Percentiles rank a stretch among this genome's conserved stretches.
These are phyloP conservation scores for Echinarachnius parma DNA, from an alignment of 53 echinoderm and acorn worm genomes.

Conservation along the genomic window DNA sequence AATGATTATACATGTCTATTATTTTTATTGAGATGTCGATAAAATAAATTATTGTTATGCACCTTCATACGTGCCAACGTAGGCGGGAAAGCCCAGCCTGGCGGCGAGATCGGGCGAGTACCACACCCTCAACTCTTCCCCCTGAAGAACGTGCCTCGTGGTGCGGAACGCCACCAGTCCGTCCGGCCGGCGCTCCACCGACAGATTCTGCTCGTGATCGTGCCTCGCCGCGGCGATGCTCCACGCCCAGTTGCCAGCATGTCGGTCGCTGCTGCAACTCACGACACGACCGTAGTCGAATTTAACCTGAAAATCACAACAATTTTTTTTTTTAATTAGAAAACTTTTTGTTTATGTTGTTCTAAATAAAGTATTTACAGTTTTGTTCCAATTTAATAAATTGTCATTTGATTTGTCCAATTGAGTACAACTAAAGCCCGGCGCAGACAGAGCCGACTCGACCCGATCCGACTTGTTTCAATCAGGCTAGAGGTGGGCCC, in stretches of 20 bases:
- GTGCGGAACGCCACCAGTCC: slow-evolving; percentile 68
- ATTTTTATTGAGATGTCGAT: too few relatives aligned
- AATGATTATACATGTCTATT: too few relatives aligned
- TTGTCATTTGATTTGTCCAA: too few relatives aligned
- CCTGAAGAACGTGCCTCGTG: slow-evolving; percentile 54
- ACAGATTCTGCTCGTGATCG: slow-evolving; percentile 72
- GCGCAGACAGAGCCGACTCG: too few relatives aligned
- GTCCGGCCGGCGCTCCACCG: slow-evolving; percentile 52
- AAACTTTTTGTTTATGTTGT: too few relatives aligned
- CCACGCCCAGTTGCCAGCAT: slow-evolving; percentile 58
- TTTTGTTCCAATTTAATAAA: too few relatives aligned
- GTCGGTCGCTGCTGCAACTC: slow-evolving; percentile 50
- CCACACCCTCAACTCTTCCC: slow-evolving; percentile 78
- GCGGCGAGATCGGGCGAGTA: slow-evolving; percentile 51
- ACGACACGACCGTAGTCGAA: slow-evolving; percentile 61
- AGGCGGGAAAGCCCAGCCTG: slow-evolving; percentile 54
- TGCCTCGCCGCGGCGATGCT: slow-evolving; percentile 64
- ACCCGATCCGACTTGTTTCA: too few relatives aligned
- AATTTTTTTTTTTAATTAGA: too few relatives aligned
- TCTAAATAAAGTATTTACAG: too few relatives aligned
- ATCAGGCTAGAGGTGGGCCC: too few relatives aligned
- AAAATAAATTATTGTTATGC: too few relatives aligned
- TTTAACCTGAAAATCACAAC: slow-evolving; percentile 70
- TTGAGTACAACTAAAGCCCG: too few relatives aligned
- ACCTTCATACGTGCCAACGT: slow-evolving; percentile 62